Conservation (phyloP, 2,888 invertebrate species). For the Hydrotaea diabolus region DNA sequence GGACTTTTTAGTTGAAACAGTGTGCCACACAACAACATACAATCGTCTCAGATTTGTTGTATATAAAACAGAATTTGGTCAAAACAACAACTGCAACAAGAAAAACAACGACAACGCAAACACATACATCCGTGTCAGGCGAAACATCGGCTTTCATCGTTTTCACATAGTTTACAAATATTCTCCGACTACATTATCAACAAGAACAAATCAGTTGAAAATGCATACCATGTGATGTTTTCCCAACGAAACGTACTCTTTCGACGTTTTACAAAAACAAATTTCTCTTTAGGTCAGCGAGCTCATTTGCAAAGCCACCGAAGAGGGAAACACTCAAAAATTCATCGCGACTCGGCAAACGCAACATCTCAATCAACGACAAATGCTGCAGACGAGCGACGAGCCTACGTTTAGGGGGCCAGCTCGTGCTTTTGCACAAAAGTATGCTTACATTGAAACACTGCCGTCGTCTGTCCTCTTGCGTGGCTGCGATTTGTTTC, state of each 20-base stretch:
- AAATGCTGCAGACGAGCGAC: constrained; percentile 25
- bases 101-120: constrained; percentile 21
- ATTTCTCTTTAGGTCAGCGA: constrained; percentile 52
- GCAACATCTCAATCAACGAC: constrained; percentile 19
- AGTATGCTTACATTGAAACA: constrained; percentile 18
- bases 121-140: constrained; percentile 39
- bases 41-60: constrained; percentile 50
- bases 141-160: constrained; percentile 63
- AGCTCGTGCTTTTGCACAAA: constrained; percentile 23
- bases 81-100: constrained; percentile 37
- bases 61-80: constrained; percentile 54
- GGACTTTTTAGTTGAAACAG: constrained; percentile 63
- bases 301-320: constrained; percentile 5
- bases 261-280: constrained; percentile 27
- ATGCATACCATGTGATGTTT: constrained; percentile 41
- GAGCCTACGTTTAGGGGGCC: constrained; percentile 57
- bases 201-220: constrained; percentile 34
- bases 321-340: constrained; percentile 31
- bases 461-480: not conserved
- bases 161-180: constrained; percentile 46
- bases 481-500: not conserved
- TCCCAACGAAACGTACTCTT: constrained; percentile 27
- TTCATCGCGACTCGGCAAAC: constrained; percentile 4
- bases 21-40: constrained; percentile 34
- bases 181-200: constrained; percentile 47